Evolutionary conservation across 2,888 invertebrate species (phyloP).

Genomic region (Belgica antarctica): DNA sequence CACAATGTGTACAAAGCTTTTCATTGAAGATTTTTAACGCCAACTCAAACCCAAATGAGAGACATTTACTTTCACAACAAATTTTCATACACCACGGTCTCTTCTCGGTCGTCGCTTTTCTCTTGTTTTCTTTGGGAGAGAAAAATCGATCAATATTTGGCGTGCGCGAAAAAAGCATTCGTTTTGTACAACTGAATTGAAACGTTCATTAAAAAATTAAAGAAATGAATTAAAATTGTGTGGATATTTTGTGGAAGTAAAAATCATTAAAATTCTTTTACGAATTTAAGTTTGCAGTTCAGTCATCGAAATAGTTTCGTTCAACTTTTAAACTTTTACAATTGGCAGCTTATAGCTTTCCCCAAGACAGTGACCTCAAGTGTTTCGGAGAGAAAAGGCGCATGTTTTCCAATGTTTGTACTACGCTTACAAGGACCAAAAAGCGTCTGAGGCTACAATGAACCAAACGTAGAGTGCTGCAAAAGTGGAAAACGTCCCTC

Average conservation of each 20-base stretch:
- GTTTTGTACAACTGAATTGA: conserved; percentile 7
- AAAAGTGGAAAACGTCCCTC: neutral
- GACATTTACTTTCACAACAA: neutral
- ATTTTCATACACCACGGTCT: too few species aligned
- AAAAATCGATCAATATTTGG: conserved; percentile 40
- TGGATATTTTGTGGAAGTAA: neutral
- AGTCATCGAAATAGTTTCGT: too few species aligned
- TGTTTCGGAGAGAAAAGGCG: too few species aligned
- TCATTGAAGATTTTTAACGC: too few species aligned
- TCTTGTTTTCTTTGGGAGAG: conserved; percentile 15
- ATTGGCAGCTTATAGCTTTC: neutral
- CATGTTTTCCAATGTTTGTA: conserved; percentile 1
- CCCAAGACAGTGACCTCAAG: too few species aligned
- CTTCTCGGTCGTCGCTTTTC: conserved; percentile 2
- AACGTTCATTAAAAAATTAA: too few species aligned
- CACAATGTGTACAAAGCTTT: too few species aligned
- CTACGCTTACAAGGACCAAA: neutral
- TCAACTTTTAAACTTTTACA: neutral
- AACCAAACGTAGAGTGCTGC: neutral
- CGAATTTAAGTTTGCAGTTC: too few species aligned
- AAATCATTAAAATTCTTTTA: neutral
- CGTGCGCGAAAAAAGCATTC: conserved; percentile 40
- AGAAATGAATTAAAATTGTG: too few species aligned
- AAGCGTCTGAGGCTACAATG: neutral
- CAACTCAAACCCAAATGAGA: neutral